Percentiles rank a stretch among this genome's conserved stretches.
Conservation (phyloP, 1,140 invertebrate genomes). For the Ganaspis sp. region DNA sequence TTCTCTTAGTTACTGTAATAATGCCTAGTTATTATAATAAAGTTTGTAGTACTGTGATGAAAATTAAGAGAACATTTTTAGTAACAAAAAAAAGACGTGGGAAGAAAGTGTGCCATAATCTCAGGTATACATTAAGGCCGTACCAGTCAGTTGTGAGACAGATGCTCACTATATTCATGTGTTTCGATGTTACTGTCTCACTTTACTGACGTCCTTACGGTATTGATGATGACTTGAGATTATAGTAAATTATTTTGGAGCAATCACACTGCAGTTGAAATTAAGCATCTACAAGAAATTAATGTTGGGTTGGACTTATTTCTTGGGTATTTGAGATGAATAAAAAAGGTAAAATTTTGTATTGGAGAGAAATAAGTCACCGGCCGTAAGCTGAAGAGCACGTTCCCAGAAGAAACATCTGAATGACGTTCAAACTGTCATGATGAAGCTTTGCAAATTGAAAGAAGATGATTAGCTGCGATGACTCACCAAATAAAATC, state of each 20-base stretch:
- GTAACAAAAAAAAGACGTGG: constrained; percentile 32
- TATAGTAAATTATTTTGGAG: not conserved
- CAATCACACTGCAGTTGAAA: not conserved
- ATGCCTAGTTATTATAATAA: not conserved
- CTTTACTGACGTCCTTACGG: constrained; percentile 40
- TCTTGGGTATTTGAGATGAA: constrained; percentile 23
- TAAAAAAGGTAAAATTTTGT: not conserved
- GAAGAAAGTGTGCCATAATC: constrained; percentile 44
- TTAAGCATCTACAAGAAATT: not conserved
- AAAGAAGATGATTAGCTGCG: not conserved
- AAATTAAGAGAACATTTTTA: constrained; percentile 34
- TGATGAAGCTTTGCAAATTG: constrained; percentile 15
- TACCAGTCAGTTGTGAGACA: not conserved
- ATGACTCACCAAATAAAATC: constrained; percentile 61
- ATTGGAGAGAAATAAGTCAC: constrained; percentile 64
- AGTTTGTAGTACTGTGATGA: not conserved
- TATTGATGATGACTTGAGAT: constrained; percentile 34
- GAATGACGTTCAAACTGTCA: constrained; percentile 36
- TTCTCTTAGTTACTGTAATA: not conserved
- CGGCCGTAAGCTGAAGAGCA: constrained; percentile 62
- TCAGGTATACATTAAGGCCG: not conserved
- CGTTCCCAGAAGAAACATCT: constrained; percentile 50
- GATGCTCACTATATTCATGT: not conserved
- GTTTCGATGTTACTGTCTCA: not conserved
- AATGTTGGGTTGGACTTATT: not conserved